Percentiles rank a stretch among this genome's conserved stretches.
phyloP scores from a whole-genome alignment of 1,140 invertebrate genomes.

The Idris sp. region DNA sequence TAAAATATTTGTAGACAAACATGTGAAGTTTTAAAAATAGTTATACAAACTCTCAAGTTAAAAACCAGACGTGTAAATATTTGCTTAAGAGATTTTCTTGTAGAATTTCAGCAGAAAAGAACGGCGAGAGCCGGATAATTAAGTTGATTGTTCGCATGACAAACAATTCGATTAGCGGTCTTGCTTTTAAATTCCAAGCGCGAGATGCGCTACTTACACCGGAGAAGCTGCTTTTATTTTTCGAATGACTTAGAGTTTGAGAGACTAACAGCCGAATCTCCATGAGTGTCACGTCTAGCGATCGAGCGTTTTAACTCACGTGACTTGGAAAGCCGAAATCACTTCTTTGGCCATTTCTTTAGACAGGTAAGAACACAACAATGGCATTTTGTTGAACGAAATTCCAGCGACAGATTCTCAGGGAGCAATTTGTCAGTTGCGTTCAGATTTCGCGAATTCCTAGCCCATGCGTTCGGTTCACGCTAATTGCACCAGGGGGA shows the following conservation, averaged over 20 bases:
- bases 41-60: no score
- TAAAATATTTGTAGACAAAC: no score
- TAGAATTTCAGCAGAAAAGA: constrained; percentile 43
- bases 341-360: constrained; percentile 63
- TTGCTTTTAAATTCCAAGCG: constrained; percentile 45
- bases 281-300: constrained; percentile 63
- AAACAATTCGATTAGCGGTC: constrained; percentile 58
- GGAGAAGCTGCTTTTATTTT: constrained; percentile 31
- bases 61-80: constrained; percentile 41
- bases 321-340: constrained; percentile 57
- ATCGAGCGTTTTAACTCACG: constrained; percentile 53
- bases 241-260: constrained; percentile 38
- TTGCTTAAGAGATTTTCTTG: constrained; percentile 11
- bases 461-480: constrained; percentile 69
- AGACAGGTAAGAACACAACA: constrained; percentile 69
- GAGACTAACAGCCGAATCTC: constrained; percentile 37
- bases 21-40: no score
- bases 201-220: constrained; percentile 47
- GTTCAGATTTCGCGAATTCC: constrained; percentile 75
- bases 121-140: constrained; percentile 45
- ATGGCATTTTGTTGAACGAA: constrained; percentile 73
- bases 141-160: constrained; percentile 61
- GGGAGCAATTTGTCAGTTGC: constrained; percentile 74
- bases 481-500: constrained; percentile 64
- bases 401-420: constrained; percentile 71